Evolutionary conservation across 2,888 invertebrate genomes (phyloP).

Genomic region (Andrena camellia): DNA sequence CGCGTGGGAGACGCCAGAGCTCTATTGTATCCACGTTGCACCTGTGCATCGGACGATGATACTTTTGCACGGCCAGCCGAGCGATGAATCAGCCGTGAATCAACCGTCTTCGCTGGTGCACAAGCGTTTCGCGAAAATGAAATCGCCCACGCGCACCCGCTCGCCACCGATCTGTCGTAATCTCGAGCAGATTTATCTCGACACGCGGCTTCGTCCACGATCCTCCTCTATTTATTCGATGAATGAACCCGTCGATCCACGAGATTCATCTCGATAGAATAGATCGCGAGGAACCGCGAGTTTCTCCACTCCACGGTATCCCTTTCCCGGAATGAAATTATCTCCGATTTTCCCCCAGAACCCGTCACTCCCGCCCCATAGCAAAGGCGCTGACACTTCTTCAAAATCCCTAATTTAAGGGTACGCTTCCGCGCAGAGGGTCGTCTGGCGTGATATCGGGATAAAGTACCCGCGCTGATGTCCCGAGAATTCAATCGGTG

Average conservation of each 20-base stretch:
- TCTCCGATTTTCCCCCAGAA: slow-evolving; percentile 12
- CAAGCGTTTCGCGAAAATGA: slow-evolving; percentile 51
- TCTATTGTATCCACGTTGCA: slow-evolving; percentile 34
- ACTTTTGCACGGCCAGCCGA: slow-evolving; percentile 17
- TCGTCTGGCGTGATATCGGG: neutral
- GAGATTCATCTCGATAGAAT: neutral
- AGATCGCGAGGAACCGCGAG: no score
- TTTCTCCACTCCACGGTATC: neutral
- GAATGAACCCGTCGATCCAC: slow-evolving; percentile 41
- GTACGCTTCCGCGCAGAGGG: no score
- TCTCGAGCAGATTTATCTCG: slow-evolving; percentile 53
- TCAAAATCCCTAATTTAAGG: no score
- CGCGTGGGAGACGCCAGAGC: slow-evolving; percentile 28
- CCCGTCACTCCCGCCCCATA: neutral
- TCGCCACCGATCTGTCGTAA: slow-evolving; percentile 50
- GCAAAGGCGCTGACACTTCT: slow-evolving; percentile 2
- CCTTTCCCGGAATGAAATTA: neutral
- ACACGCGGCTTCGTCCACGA: slow-evolving; percentile 26
- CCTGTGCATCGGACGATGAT: slow-evolving; percentile 36
- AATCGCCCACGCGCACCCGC: slow-evolving; percentile 58
- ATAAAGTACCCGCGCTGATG: neutral
- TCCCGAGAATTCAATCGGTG: neutral
- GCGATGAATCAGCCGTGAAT: slow-evolving; percentile 60
- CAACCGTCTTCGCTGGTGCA: slow-evolving; percentile 11
- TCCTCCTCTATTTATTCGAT: slow-evolving; percentile 28